Evolutionary conservation across 2,888 invertebrate genomes (phyloP), one percentile per base, ranked within the genome.

Genomic region (Coleophora flavipennella): DNA sequence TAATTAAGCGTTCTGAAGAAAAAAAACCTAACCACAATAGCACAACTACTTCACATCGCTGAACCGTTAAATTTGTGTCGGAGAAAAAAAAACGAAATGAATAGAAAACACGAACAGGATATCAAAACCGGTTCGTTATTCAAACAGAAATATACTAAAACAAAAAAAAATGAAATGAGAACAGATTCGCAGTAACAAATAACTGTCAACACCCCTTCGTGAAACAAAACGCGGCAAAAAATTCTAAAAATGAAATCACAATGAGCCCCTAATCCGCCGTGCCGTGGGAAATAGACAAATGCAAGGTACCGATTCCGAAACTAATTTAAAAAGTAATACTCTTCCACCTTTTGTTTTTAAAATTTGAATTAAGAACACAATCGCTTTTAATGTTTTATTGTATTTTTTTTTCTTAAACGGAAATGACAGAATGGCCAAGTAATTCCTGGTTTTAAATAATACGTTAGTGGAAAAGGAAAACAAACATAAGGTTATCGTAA

Each of bases 181-280:
- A 74, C 75, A 72, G 77, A 80, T 78, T 79, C 67, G 70, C 66
- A 62, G 72, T 53, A 74, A 83, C 81, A 79, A 80, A 80, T 80
- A 83, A 76, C 81, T 84, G 84, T 84, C 84, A 84, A 81, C 84
- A 84, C 81, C 83, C 83, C 81, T 83, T 71, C 69, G 74, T 79
- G 77, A 83, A 81, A 81, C 80, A 83, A 83, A 69, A 65, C 64
- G 65, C 50, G 55, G 51, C 55, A 57, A 57, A 78, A 80, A 81
- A 78, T 70, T 71, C 67, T 65, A 74, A 77, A 81, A 77, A 68
- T 63, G 55, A 65, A 74, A 73, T 73, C 66, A 70, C 66, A 72
- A 71, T 63, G 67, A 61, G 53, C 50, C 78, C 76, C 74, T 81
- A 83, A 83, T 81, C 81, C 81, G 55, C 42, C 53, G 50, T 61